These are phyloP conservation scores for Psix sp. DNA, from an alignment of 1,140 invertebrate species.

Conservation along the genomic window DNA sequence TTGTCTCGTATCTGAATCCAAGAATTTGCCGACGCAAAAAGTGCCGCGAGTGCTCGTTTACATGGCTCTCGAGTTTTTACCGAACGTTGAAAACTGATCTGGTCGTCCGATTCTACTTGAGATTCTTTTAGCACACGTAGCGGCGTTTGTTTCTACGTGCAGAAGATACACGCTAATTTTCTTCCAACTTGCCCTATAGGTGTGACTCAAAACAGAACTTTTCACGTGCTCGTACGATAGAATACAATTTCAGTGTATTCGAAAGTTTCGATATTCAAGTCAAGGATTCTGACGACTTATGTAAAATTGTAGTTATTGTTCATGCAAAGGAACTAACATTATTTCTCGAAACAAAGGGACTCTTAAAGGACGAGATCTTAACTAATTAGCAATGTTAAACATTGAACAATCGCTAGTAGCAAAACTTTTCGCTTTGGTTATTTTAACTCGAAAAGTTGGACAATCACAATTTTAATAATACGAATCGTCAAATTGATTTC, in stretches of 20 bases:
- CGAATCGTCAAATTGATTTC: conserved; percentile 8
- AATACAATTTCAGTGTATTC: background rate
- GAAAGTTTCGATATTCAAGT: too few species aligned
- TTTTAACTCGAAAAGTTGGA: conserved; percentile 2
- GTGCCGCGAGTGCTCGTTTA: conserved; percentile 41
- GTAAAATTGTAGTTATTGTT: too few species aligned
- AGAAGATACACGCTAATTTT: conserved; percentile 24
- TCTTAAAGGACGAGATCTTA: background rate
- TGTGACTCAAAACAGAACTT: conserved; percentile 9
- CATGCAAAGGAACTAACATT: too few species aligned
- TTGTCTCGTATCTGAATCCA: conserved; percentile 30
- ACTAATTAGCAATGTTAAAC: background rate
- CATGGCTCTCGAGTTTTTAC: conserved; percentile 34
- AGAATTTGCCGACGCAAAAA: conserved; percentile 31
- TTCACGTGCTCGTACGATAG: background rate
- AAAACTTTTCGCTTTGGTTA: background rate
- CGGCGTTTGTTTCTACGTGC: conserved; percentile 2
- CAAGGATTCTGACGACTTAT: too few species aligned
- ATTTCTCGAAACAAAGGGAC: background rate
- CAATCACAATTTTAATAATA: background rate
- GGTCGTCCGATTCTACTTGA: conserved; percentile 26
- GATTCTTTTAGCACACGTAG: conserved; percentile 16
- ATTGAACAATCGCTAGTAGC: background rate
- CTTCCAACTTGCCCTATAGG: conserved; percentile 1
- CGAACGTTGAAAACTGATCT: conserved; percentile 37